Percentiles rank a stretch among this genome's conserved stretches.
Conservation (phyloP, 2,113 vertebrate species). For the Halichoeres trimaculatus region DNA sequence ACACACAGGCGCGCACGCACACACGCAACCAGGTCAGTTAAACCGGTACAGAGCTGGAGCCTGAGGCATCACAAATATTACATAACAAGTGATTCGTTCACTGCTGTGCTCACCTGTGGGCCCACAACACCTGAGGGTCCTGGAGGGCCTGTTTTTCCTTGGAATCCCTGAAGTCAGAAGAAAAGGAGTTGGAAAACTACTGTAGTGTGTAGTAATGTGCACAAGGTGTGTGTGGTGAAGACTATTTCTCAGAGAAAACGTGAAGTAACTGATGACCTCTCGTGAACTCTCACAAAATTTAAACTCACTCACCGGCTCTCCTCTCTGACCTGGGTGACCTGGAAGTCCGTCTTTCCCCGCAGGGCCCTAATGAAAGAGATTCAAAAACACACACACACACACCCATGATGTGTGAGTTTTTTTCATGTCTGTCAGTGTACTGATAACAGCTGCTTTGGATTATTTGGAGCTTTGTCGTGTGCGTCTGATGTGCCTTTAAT, state of each 20-base stretch:
- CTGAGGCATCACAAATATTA: not conserved
- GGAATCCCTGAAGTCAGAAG: conserved; percentile 89
- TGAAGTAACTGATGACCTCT: not conserved
- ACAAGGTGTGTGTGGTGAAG: not conserved
- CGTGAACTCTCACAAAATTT: not conserved
- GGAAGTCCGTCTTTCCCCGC: conserved; percentile 96
- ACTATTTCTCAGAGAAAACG: not conserved
- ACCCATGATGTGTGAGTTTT: not conserved
- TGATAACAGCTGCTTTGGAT: too few species aligned
- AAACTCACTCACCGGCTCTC: conserved; percentile 90
- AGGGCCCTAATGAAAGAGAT: conserved; percentile 85
- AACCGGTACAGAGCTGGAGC: not conserved
- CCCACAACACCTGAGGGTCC: conserved; percentile 95
- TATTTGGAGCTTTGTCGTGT: too few species aligned
- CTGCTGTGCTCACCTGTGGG: conserved; percentile 89
- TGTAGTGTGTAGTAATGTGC: not conserved
- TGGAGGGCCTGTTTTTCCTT: conserved; percentile 97
- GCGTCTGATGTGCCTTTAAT: too few species aligned
- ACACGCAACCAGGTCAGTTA: not conserved
- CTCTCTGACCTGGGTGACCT: conserved; percentile 97
- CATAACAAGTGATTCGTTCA: not conserved
- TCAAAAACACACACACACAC: conserved; percentile 2
- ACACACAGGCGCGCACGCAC: not conserved
- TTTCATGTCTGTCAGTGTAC: too few species aligned
- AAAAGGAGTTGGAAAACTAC: not conserved